Base-by-base conservation (phyloP, 2,113 vertebrate genomes). In the Cynocephalus volans region DNA sequence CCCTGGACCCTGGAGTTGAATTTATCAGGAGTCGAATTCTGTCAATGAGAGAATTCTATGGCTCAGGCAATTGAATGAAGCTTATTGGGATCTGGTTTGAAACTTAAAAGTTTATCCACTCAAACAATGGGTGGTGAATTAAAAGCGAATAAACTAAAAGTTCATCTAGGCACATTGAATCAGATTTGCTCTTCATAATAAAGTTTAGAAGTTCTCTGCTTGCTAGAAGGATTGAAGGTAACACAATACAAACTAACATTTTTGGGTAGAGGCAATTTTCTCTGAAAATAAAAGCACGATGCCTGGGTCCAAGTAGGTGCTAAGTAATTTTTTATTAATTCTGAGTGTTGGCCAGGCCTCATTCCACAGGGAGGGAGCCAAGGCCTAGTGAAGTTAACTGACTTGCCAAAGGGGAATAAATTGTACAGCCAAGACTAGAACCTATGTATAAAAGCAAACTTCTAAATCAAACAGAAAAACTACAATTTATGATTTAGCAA, bases 281-380 rank as follows among this genome's bases (percentile, higher is more conserved):
- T 60, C 18, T 72, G 36, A 97, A 96, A 92, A 81, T 81, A 56
- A 90, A 67, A 70, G 58, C 28, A 48, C 17, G 69, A n/a, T 41
- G 60, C 2, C 33, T 72, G 54, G 3, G 15, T 93, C 14, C 26
- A 28, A 93, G n/a, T 50, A 84, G 31, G 0, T 72, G 36, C 17
- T 69, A 81, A 81, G 79, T 79, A 58, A 31, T 31, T 76, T 88
- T 81, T 86, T 52, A 83, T 92, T 94, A 94, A 77, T 73, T 83
- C 48, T 84, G 4, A 90, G 65, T 94, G 7, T 83, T 79, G 8
- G 21, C 45, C 21, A 93, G 33, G 13, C 5, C 19, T 85, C 56
- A 72, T 64, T 84, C 64, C 64, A 83, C 56, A 69, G 41, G 21
- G 6, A 72, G 3, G 36, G 79, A 93, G 31, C 12, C 67, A 73